Conservation (phyloP, 2,113 vertebrate genomes). For the Dipodomys spectabilis region DNA sequence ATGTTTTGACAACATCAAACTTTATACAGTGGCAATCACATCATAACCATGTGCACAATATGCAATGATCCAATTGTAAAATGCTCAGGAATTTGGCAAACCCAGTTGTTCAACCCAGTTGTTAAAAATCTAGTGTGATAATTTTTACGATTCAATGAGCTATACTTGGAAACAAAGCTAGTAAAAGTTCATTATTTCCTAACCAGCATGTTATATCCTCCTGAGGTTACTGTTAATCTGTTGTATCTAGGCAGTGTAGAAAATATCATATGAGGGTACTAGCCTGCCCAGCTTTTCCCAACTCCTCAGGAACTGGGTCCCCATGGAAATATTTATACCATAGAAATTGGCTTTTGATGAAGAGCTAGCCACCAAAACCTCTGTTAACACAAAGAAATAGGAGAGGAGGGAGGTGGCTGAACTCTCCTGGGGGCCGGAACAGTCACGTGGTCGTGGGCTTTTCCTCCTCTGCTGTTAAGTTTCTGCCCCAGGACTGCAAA, state of each 20-base stretch:
- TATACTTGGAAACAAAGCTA: not conserved
- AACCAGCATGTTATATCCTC: not conserved
- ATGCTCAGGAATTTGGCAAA: constrained; percentile 12
- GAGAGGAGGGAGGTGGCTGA: not conserved
- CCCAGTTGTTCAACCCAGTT: not conserved
- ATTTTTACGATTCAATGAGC: not conserved
- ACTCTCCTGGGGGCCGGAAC: rapidly evolving
- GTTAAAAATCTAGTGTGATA: not conserved
- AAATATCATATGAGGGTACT: not conserved
- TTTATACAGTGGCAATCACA: too few relatives aligned
- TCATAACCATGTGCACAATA: not conserved
- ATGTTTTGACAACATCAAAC: not conserved
- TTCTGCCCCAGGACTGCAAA: not conserved
- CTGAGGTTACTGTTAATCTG: not conserved
- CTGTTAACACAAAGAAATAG: rapidly evolving
- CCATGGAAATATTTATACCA: not conserved
- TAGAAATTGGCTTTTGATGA: not conserved
- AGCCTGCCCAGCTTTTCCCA: not conserved
- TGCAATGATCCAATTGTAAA: not conserved
- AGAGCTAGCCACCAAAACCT: not conserved
- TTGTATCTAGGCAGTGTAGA: not conserved
- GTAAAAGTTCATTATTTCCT: not conserved
- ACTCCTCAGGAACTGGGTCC: not conserved
- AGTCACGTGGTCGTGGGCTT: not conserved
- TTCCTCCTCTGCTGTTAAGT: not conserved